Evolutionary conservation across 1,140 invertebrate genomes (phyloP), one percentile per base, ranked within the genome.

Genomic region (Cyclina sinensis): DNA sequence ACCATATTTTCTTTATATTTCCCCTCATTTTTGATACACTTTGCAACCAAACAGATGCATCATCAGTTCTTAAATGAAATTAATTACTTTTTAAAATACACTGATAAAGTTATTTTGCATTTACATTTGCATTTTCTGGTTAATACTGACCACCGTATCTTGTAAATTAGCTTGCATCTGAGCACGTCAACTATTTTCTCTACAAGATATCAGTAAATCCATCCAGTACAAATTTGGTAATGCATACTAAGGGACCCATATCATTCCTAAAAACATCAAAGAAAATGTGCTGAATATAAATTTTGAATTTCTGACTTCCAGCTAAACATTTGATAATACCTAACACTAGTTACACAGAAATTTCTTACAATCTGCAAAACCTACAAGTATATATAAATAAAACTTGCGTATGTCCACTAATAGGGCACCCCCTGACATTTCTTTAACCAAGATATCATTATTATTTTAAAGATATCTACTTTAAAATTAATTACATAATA

Each of bases 271-370:
- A 27, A 62, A 62, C 57, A 62, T 62, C 57, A 62, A 62, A 62
- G 57, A 1, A 1, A 9, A 24, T 27, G 57, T 27, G n/a, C 24
- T 4, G 5, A 5, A 62, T 62, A 62, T 62, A 62, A 18, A 62
- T 62, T 62, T 14, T 62, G 18, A 62, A 70, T 70, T 70, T 37
- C 65, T 70, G 35, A 70, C 37, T 70, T 16, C 32, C 65, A 70
- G 65, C 14, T 5, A 1, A 21, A 70, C 27, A 30, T 70, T 35
- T 70, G 35, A 35, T n/a, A n/a, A 27, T 37, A 70, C 32, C 32
- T 4, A n/a, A 70, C 14, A 37, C 65, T 70, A 70, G 65, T 37
- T 1, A 70, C 32, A 16, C 35, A 70, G 32, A 14, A 37, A 70
- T 70, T 27, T 27, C n/a, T 32, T 37, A 70, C 65, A 37, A 70